phyloP scores from a whole-genome alignment of 2,797 vertebrate species.

The Coluber constrictor region DNA sequence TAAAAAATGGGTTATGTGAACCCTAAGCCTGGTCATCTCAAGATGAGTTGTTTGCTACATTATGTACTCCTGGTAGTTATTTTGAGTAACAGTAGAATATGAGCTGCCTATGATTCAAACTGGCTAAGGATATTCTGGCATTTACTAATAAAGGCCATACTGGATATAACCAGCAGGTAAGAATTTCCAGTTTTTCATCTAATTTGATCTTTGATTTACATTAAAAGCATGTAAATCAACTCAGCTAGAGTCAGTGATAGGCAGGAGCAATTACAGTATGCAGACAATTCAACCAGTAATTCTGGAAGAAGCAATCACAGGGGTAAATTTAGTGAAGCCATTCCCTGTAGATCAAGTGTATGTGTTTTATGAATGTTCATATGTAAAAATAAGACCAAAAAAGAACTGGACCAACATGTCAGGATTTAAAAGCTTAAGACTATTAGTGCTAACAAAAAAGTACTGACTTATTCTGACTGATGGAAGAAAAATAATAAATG shows the following conservation, averaged over 20 bases:
- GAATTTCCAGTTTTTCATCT: background rate
- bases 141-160: background rate
- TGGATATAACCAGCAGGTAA: background rate
- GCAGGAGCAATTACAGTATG: background rate
- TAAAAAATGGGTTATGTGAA: background rate
- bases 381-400: background rate
- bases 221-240: background rate
- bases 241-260: background rate
- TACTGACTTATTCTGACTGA: background rate
- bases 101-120: background rate
- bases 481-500: background rate
- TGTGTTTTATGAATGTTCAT: background rate
- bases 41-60: background rate
- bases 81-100: background rate
- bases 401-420: background rate
- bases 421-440: background rate
- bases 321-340: background rate
- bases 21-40: background rate
- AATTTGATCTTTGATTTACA: background rate
- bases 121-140: background rate
- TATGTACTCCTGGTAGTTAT: background rate
- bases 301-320: background rate
- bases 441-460: background rate
- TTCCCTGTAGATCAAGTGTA: background rate
- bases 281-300: background rate